Evolutionary conservation across 1,140 invertebrate genomes (phyloP).

Genomic region (Manduca sexta): DNA sequence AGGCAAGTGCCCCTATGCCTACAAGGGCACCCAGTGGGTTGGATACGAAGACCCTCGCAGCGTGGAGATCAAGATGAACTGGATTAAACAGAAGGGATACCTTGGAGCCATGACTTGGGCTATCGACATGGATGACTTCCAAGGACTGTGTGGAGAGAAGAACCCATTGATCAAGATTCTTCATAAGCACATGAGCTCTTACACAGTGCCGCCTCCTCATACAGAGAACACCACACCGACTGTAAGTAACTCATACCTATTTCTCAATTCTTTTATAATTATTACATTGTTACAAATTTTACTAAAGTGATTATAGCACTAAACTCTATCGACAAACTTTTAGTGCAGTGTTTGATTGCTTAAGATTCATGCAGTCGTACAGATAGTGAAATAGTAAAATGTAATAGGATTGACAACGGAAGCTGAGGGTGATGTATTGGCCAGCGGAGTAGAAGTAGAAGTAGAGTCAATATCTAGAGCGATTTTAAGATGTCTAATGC

Average conservation of each 20-base stretch:
- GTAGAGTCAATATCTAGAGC: no score
- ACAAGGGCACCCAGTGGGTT: slow-evolving; percentile 93
- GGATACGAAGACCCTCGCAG: slow-evolving; percentile 90
- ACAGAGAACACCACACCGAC: slow-evolving; percentile 79
- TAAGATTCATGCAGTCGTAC: no score
- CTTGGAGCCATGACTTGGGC: slow-evolving; percentile 93
- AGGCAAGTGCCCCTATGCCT: slow-evolving; percentile 88
- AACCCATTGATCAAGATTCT: slow-evolving; percentile 83
- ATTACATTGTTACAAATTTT: no score
- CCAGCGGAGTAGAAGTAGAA: no score
- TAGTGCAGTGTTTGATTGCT: no score
- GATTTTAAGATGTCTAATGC: no score
- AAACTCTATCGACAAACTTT: no score
- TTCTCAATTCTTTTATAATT: no score
- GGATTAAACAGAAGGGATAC: slow-evolving; percentile 86
- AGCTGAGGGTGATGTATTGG: no score
- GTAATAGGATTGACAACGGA: no score
- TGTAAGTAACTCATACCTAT: slow-evolving; percentile 72
- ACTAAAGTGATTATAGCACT: no score
- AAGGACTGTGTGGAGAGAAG: slow-evolving; percentile 82
- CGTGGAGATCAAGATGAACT: slow-evolving; percentile 91
- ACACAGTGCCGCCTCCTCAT: slow-evolving; percentile 81
- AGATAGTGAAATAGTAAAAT: no score
- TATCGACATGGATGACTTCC: slow-evolving; percentile 90
- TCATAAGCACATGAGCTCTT: slow-evolving; percentile 82